phyloP scores from a whole-genome alignment of 2,113 vertebrate species.

The Sakesphorus luctuosus region DNA sequence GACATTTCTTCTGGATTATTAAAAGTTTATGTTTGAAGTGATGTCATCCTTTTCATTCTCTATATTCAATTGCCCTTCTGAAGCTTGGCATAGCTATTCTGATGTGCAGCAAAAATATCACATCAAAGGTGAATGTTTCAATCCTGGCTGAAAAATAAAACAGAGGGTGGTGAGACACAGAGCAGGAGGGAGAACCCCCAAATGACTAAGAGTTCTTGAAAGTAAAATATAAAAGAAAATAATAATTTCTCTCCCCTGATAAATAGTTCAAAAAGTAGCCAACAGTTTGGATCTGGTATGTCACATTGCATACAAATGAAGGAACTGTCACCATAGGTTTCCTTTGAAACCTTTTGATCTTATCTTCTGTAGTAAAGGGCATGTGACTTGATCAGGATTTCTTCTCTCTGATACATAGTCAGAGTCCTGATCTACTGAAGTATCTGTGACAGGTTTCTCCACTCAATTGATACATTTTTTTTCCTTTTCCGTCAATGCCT shows the following conservation, averaged over 20 bases:
- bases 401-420: background rate
- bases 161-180: conserved; percentile 33
- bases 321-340: conserved; percentile 81
- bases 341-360: conserved; percentile 81
- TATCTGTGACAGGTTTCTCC: background rate
- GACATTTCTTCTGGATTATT: conserved; percentile 63
- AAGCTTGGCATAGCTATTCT: conserved; percentile 75
- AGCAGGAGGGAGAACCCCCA: conserved; percentile 60
- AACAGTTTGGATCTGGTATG: conserved; percentile 81
- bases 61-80: conserved; percentile 74
- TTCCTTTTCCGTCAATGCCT: background rate
- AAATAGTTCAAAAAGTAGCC: conserved; percentile 84
- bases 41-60: conserved; percentile 72
- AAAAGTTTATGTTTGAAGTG: conserved; percentile 76
- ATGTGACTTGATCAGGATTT: conserved; percentile 36
- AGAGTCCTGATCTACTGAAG: conserved; percentile 20
- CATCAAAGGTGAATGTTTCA: conserved; percentile 75
- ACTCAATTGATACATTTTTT: background rate
- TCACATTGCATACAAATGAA: conserved; percentile 85
- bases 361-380: conserved; percentile 67
- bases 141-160: conserved; percentile 58
- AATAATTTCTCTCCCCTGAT: conserved; percentile 82
- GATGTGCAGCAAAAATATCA: conserved; percentile 73
- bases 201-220: conserved; percentile 81
- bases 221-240: conserved; percentile 81